Evolutionary conservation across 2,888 invertebrate genomes (phyloP), one percentile per base, ranked within the genome.

Genomic region (Syritta pipiens): DNA sequence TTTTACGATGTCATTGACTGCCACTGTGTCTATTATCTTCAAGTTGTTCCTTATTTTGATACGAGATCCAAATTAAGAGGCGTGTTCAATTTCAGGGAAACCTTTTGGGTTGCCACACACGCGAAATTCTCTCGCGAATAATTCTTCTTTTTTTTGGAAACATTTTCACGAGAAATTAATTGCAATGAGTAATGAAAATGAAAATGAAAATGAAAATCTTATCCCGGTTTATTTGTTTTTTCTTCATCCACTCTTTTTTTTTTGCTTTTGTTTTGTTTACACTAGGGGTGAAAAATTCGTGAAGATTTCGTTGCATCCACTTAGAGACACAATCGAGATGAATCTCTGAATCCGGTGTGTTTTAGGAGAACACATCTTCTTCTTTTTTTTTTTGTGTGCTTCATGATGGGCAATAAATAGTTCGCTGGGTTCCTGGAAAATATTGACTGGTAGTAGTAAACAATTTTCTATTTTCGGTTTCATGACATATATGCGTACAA

Each of bases 391-490:
- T 30, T 32, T 35, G 32, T 53, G 12, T 46, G 12, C 22, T 55
- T 28, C 51, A 51, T 44, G 57, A 63, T 62, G 51, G 44, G 76
- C 32, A 76, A 76, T 76, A 69, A 76, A 76, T 76, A 76, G 76
- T 76, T 76, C 10, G 69, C 57, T 76, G 49, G 59, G 59, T 71
- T 77, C 77, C 71, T 53, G 65, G 77, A 77, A 75, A 77, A 77
- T 71, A 71, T 77, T 65, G 71, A 77, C 71, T 76, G 57, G 46
- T 40, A 30, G 59, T 59, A 53, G 77, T 77, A 77, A 77, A 77
- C 77, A 77, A 71, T 77, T 19, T 77, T 48, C 77, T 77, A 77
- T 77, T 77, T 77, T 59, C 7, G 62, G 55, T 49, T 26, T 44
- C 60, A 51, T 51, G 35, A 35, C 32, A 74, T 42, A 62, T 37